Percentiles rank a stretch among this genome's conserved stretches.
These are phyloP conservation scores for Falco naumanni DNA, from an alignment of 2,797 vertebrate genomes.

Conservation along the genomic window DNA sequence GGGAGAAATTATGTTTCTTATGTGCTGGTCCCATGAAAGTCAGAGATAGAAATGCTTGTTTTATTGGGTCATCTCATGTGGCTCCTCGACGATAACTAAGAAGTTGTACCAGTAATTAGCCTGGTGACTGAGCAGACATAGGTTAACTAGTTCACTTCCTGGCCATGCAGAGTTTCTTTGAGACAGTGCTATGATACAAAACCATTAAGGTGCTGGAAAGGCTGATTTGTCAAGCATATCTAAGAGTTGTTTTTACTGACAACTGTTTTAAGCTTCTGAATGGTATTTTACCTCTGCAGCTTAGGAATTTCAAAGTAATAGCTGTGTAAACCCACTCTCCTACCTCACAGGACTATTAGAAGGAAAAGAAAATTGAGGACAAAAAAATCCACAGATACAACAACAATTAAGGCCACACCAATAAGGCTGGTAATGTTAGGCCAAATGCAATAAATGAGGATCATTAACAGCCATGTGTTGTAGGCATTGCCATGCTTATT, in stretches of 20 bases:
- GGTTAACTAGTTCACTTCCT: neutral
- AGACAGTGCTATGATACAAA: neutral
- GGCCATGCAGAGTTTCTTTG: neutral
- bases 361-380: neutral
- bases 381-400: neutral
- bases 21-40: neutral
- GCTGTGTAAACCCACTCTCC: neutral
- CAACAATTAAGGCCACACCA: neutral
- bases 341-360: neutral
- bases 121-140: neutral
- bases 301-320: neutral
- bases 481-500: neutral
- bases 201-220: neutral
- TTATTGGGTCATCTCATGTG: neutral
- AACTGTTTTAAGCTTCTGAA: neutral
- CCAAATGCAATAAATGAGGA: neutral
- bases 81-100: neutral
- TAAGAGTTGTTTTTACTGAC: neutral
- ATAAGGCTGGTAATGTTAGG: fast-evolving
- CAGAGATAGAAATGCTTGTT: neutral
- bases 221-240: neutral
- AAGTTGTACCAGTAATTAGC: neutral
- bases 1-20: neutral
- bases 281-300: neutral
- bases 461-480: neutral